Evolutionary conservation across 2,797 vertebrate species (phyloP).

Genomic region (Varecia variegata): DNA sequence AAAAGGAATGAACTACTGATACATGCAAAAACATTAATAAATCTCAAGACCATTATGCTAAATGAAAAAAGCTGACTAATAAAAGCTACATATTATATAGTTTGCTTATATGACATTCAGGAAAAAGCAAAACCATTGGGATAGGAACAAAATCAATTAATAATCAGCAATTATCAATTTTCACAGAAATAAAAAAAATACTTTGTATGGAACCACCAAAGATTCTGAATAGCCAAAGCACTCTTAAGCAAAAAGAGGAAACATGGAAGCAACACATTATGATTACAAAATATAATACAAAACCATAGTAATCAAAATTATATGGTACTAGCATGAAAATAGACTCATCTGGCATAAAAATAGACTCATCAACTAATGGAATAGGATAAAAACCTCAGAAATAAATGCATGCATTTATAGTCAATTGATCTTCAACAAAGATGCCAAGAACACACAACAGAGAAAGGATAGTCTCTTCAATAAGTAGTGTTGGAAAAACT

Average conservation of each 20-base stretch:
- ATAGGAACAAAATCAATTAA: background rate
- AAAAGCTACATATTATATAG: background rate
- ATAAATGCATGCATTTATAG: background rate
- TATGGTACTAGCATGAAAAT: background rate
- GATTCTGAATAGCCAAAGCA: background rate
- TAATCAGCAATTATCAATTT: background rate
- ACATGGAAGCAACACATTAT: background rate
- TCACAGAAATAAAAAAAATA: background rate
- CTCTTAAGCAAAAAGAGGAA: background rate
- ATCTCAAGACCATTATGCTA: background rate
- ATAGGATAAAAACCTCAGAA: background rate
- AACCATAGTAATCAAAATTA: background rate
- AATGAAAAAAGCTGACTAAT: background rate
- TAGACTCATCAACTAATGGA: background rate
- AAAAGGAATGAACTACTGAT: background rate
- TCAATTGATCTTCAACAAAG: background rate
- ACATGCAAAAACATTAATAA: background rate
- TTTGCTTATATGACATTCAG: background rate
- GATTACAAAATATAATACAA: background rate
- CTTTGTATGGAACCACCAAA: background rate
- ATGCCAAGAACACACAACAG: background rate
- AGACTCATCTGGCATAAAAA: background rate
- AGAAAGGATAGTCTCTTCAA: background rate
- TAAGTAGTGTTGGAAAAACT: background rate
- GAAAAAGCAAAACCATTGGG: background rate